These are phyloP conservation scores for Agapornis canus DNA, from an alignment of 2,797 vertebrate genomes.

Conservation along the genomic window DNA sequence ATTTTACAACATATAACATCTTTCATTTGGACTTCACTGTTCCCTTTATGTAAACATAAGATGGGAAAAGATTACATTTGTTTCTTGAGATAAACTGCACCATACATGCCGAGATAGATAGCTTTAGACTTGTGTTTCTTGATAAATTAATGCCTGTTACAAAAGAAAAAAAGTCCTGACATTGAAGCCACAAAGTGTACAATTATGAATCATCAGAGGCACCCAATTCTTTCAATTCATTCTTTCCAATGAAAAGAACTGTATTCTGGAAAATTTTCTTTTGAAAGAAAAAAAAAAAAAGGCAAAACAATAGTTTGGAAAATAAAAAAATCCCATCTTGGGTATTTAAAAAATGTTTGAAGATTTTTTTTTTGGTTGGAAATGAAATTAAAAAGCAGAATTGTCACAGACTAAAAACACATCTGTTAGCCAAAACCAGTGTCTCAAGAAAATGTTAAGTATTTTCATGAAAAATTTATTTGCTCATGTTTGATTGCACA, in stretches of 20 bases:
- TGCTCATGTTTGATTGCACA: neutral
- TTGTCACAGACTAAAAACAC: neutral
- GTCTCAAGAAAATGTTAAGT: neutral
- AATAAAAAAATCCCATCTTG: neutral
- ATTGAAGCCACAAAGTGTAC: slow-evolving; percentile 26
- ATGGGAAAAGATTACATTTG: slow-evolving; percentile 8
- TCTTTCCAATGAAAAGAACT: slow-evolving; percentile 4
- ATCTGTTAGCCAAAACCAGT: neutral
- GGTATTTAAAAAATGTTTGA: neutral
- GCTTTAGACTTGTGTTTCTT: slow-evolving; percentile 29
- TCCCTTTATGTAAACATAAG: slow-evolving; percentile 55
- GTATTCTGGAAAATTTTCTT: neutral
- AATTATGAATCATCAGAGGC: slow-evolving; percentile 43
- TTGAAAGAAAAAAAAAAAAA: neutral
- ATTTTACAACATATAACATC: slow-evolving; percentile 24
- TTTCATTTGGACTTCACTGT: slow-evolving; percentile 7
- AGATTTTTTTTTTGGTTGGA: neutral
- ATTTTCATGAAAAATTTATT: neutral
- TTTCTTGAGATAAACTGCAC: slow-evolving; percentile 6
- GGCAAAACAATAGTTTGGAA: neutral
- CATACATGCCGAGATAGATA: neutral
- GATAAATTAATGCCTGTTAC: slow-evolving; percentile 52
- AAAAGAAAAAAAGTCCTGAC: slow-evolving; percentile 34
- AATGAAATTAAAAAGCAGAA: neutral
- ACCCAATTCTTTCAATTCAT: neutral